A percentile compares a stretch with the other conserved stretches of the same genome.
phyloP scores from a whole-genome alignment of 2,797 vertebrate species.

The Phoxinus dragarum region DNA sequence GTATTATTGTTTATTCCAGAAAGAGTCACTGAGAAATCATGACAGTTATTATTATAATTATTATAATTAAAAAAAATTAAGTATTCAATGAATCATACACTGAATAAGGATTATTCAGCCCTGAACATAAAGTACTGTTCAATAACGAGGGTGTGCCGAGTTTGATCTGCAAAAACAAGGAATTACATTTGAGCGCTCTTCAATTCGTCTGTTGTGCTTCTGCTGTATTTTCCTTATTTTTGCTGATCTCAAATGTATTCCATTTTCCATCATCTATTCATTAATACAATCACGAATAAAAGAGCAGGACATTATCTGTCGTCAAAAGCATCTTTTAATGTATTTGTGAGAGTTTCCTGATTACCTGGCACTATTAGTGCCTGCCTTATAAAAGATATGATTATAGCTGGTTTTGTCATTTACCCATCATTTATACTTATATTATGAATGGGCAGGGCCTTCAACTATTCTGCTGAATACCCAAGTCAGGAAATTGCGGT shows the following conservation, averaged over 20 bases:
- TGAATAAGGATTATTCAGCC: neutral
- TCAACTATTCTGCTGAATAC: conserved; percentile 8
- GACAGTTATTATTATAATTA: neutral
- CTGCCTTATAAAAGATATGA: conserved; percentile 14
- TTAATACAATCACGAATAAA: neutral
- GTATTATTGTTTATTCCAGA: neutral
- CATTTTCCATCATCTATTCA: neutral
- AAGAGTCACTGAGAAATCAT: neutral
- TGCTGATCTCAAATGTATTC: neutral
- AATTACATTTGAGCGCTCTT: neutral
- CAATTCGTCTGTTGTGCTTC: neutral
- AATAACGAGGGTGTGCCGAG: neutral
- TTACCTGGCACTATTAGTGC: neutral
- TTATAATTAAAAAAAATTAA: neutral
- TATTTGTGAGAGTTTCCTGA: conserved; percentile 5
- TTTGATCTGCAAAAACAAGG: conserved; percentile 14
- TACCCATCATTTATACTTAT: conserved; percentile 17
- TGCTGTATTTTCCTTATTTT: neutral
- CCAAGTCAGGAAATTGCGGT: conserved; percentile 14
- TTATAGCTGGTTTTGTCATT: conserved; percentile 3
- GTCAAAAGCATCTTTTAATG: conserved; percentile 2
- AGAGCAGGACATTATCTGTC: conserved; percentile 6
- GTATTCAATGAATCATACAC: conserved; percentile 20
- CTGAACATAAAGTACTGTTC: neutral
- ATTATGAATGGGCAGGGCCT: neutral